These are phyloP conservation scores for Delichon dasypus DNA, from an alignment of 2,797 vertebrate species.

Conservation along the genomic window DNA sequence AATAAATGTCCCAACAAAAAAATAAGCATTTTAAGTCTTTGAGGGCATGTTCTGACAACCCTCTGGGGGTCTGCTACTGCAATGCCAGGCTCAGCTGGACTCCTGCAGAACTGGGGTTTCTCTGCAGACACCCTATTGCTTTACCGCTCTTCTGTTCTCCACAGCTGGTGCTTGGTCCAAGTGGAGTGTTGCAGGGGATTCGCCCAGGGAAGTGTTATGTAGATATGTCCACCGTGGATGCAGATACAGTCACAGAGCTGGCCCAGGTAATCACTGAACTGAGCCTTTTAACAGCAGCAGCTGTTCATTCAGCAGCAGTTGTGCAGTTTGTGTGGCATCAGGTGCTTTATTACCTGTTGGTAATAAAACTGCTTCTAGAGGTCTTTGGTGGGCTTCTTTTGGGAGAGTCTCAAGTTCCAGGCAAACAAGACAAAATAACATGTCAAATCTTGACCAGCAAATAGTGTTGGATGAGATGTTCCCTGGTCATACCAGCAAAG, in stretches of 20 bases:
- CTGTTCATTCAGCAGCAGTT: not conserved
- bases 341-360: not conserved
- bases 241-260: conserved; percentile 94
- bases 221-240: conserved; percentile 97
- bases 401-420: not conserved
- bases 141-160: conserved; percentile 71
- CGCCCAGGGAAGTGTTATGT: conserved; percentile 96
- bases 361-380: not conserved
- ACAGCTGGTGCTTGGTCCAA: conserved; percentile 95
- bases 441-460: not conserved
- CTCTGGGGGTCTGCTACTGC: not conserved
- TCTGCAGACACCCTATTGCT: conserved; percentile 77
- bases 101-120: not conserved
- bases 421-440: not conserved
- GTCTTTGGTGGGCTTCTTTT: not conserved
- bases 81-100: not conserved
- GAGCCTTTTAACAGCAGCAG: not conserved
- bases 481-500: not conserved
- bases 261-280: conserved; percentile 85
- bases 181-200: conserved; percentile 97
- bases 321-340: not conserved
- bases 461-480: not conserved
- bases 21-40: not conserved
- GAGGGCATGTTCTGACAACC: not conserved
- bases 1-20: not conserved